phyloP scores from a whole-genome alignment of 2,113 vertebrate species.

The Megaceryle maxima region DNA sequence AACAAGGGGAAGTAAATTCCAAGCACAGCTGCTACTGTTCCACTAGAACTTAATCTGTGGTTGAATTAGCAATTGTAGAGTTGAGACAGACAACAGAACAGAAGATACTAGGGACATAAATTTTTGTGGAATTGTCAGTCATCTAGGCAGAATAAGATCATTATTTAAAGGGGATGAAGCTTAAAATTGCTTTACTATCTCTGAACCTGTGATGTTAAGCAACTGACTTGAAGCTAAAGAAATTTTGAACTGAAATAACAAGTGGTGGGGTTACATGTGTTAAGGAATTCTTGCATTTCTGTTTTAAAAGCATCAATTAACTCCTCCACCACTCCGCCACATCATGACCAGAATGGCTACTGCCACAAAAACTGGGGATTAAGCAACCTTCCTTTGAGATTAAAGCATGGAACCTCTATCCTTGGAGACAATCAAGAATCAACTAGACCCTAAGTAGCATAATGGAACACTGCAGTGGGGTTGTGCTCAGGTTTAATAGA shows the following conservation, averaged over 20 bases:
- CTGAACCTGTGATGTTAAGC: neutral
- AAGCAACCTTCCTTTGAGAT: neutral
- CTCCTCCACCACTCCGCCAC: neutral
- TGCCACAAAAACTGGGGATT: neutral
- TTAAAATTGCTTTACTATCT: neutral
- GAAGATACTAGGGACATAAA: neutral
- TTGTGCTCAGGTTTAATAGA: neutral
- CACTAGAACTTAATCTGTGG: neutral
- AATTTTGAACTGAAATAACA: neutral
- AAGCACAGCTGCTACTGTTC: neutral
- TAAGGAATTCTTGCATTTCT: neutral
- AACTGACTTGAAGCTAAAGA: neutral
- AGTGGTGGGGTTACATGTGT: accelerated
- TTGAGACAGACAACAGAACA: neutral
- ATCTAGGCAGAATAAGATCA: neutral
- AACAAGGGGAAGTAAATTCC: neutral
- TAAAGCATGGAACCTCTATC: neutral
- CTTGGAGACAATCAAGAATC: neutral
- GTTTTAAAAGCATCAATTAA: neutral
- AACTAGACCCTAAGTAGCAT: neutral
- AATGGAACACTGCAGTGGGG: neutral
- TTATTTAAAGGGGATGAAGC: neutral
- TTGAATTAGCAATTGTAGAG: neutral
- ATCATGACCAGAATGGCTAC: neutral
- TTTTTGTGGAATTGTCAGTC: neutral